Evolutionary conservation across 2,888 invertebrate species (phyloP).

Genomic region (Harpagoxenus sublaevis): DNA sequence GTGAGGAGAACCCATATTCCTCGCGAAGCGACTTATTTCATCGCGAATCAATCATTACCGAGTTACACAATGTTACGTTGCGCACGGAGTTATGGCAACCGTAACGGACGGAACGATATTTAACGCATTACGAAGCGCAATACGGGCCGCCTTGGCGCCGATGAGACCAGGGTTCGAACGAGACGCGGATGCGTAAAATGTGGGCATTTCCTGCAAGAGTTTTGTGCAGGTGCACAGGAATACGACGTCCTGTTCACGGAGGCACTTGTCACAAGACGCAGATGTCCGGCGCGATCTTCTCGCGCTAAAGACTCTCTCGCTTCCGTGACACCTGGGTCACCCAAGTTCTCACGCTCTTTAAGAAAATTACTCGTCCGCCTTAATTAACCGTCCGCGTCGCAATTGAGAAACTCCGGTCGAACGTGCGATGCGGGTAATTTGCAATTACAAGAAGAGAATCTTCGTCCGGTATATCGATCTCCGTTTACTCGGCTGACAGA

Average conservation of each 20-base stretch:
- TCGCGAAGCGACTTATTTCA: not conserved
- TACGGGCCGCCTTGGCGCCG: constrained; percentile 18
- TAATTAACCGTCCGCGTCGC: constrained; percentile 50
- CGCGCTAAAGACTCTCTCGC: constrained; percentile 59
- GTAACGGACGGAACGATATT: constrained; percentile 1
- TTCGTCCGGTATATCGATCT: constrained; percentile 17
- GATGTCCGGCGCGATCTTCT: constrained; percentile 73
- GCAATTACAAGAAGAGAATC: constrained; percentile 51
- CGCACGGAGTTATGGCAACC: not conserved
- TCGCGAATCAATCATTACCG: constrained; percentile 8
- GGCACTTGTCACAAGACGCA: constrained; percentile 75
- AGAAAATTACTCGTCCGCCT: constrained; percentile 57
- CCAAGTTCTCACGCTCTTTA: constrained; percentile 65
- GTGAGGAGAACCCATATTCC: not conserved
- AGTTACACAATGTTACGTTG: not conserved
- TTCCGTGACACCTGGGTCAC: constrained; percentile 79
- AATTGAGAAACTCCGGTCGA: not conserved
- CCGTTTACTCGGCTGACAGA: not conserved
- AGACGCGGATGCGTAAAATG: constrained; percentile 57
- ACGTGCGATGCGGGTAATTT: constrained; percentile 64
- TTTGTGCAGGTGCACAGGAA: constrained; percentile 73
- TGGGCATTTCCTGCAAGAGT: constrained; percentile 74
- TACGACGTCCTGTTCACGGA: constrained; percentile 62
- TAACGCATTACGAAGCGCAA: not conserved
- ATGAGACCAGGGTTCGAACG: too few relatives aligned